Evolutionary conservation across 1,140 invertebrate species (phyloP).

Genomic region (Arion vulgaris): DNA sequence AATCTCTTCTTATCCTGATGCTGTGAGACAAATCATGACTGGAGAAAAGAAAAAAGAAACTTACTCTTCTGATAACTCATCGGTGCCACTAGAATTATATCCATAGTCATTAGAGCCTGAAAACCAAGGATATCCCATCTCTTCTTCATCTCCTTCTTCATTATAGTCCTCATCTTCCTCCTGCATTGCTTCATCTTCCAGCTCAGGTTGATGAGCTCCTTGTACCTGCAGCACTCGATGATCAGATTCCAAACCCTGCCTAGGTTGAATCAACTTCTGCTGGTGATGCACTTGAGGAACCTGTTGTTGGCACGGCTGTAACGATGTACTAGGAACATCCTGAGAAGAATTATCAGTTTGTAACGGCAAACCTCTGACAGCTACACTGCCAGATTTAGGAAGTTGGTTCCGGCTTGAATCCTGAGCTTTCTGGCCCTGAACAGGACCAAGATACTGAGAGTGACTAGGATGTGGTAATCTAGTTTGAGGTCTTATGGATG

Average conservation of each 20-base stretch:
- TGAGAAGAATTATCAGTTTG: neutral
- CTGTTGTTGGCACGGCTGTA: neutral
- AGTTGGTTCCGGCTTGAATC: neutral
- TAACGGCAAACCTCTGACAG: neutral
- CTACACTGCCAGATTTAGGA: neutral
- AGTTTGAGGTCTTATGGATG: neutral
- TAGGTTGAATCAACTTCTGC: neutral
- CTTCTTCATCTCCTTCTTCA: constrained; percentile 2
- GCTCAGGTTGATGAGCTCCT: neutral
- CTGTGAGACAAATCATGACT: too few species aligned
- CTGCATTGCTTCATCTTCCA: constrained; percentile 20
- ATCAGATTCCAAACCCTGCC: neutral
- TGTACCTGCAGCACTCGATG: neutral
- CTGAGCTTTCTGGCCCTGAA: neutral
- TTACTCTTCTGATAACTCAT: constrained; percentile 29
- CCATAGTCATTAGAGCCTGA: neutral
- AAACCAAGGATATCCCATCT: neutral
- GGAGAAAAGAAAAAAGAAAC: too few species aligned
- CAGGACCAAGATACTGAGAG: neutral
- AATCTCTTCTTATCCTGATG: too few species aligned
- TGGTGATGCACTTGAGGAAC: neutral
- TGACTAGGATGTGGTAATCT: neutral
- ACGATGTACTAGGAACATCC: neutral
- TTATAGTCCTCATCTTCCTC: constrained; percentile 19
- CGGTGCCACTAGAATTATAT: neutral